Percentiles rank a stretch among this genome's conserved stretches.
phyloP scores from a whole-genome alignment of 2,888 invertebrate species.

The Idaea straminata region DNA sequence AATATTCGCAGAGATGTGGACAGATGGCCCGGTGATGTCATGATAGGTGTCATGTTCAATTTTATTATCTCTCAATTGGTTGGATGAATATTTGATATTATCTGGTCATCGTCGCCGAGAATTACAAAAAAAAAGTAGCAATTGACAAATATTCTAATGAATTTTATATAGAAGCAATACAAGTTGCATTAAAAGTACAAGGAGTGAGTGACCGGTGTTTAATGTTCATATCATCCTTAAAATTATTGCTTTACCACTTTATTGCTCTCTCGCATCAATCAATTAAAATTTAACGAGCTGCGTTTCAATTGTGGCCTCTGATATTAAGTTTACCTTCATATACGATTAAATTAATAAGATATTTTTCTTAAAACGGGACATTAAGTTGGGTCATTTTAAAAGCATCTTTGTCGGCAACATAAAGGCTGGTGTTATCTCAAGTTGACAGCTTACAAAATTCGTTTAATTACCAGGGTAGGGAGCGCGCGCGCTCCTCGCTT shows the following conservation, averaged over 20 bases:
- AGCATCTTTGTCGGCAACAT: constrained; percentile 47
- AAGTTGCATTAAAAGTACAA: too few species aligned
- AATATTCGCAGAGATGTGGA: too few species aligned
- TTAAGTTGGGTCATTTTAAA: constrained; percentile 17
- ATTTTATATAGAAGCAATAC: too few species aligned
- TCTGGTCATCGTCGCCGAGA: too few species aligned
- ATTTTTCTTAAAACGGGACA: constrained; percentile 21
- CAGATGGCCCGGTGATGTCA: too few species aligned
- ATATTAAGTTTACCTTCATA: constrained; percentile 27
- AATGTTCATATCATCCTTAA: constrained; percentile 17
- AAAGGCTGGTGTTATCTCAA: constrained; percentile 66
- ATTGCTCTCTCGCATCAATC: constrained; percentile 21
- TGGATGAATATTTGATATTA: too few species aligned
- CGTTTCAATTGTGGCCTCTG: not conserved
- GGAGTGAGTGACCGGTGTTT: too few species aligned
- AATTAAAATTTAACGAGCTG: constrained; percentile 14
- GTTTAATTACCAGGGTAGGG: constrained; percentile 67
- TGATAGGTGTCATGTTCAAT: too few species aligned
- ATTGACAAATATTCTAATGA: too few species aligned
- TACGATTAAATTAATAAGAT: constrained; percentile 25
- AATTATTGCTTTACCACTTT: constrained; percentile 22
- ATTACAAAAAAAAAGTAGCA: too few species aligned
- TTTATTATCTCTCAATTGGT: too few species aligned
- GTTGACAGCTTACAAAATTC: constrained; percentile 79
- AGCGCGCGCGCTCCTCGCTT: constrained; percentile 36